Evolutionary conservation across 2,797 vertebrate genomes (phyloP).

Genomic region (Danio jaintianensis): DNA sequence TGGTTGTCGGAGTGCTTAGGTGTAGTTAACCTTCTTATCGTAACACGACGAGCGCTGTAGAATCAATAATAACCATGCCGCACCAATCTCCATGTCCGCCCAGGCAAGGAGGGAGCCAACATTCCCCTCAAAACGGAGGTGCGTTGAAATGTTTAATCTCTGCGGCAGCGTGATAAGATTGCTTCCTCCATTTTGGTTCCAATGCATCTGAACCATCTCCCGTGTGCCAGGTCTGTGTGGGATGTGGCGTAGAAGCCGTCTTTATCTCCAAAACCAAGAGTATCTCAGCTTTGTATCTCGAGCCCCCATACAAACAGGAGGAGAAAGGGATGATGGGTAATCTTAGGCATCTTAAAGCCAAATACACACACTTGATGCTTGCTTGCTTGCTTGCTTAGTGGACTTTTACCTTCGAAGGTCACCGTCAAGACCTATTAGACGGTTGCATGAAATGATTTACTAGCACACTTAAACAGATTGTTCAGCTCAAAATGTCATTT

Average conservation of each 20-base stretch:
- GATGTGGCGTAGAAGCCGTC: constrained; percentile 39
- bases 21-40: constrained; percentile 49
- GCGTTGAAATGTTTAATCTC: constrained; percentile 49
- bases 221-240: constrained; percentile 45
- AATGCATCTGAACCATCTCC: constrained; percentile 46
- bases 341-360: constrained; percentile 27
- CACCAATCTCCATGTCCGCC: constrained; percentile 50
- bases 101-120: constrained; percentile 37
- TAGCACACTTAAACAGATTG: background rate
- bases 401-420: background rate
- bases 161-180: constrained; percentile 45
- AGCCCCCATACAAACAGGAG: constrained; percentile 17
- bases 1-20: constrained; percentile 26
- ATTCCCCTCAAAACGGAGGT: constrained; percentile 36
- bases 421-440: background rate
- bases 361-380: background rate
- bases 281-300: constrained; percentile 39
- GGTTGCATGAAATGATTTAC: background rate
- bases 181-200: constrained; percentile 45
- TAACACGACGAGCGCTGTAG: constrained; percentile 16
- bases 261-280: constrained; percentile 45
- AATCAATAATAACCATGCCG: constrained; percentile 43
- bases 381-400: background rate
- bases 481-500: no score
- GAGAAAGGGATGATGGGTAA: background rate